These are phyloP conservation scores for Deroplatys truncata DNA, from an alignment of 2,888 invertebrate species.

Conservation along the genomic window DNA sequence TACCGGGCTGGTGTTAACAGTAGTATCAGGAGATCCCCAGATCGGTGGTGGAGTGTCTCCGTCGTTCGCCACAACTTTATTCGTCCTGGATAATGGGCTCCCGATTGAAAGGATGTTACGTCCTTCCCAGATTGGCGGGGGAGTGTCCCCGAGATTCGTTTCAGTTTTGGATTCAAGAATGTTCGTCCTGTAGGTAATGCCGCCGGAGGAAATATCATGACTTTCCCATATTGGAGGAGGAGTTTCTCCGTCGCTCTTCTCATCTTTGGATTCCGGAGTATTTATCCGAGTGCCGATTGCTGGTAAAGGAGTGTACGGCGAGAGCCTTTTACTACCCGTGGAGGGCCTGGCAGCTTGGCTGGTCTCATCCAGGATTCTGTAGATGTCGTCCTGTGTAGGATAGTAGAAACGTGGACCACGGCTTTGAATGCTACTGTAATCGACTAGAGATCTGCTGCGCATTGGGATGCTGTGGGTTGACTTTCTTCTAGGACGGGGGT, in stretches of 20 bases:
- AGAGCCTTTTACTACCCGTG: neutral
- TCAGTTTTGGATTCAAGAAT: neutral
- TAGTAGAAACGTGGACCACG: neutral
- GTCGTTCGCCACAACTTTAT: neutral
- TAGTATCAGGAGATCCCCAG: neutral
- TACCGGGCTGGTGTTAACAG: neutral
- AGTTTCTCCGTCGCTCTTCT: neutral
- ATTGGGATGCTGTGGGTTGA: neutral
- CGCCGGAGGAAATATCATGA: too few relatives aligned
- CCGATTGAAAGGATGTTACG: too few relatives aligned
- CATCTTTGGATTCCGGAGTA: neutral
- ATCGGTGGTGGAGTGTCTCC: neutral
- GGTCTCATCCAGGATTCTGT: neutral
- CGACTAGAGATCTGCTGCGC: neutral
- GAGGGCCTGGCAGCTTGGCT: neutral
- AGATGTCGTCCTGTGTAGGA: slow-evolving; percentile 1
- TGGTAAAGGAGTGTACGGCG: slow-evolving; percentile 5
- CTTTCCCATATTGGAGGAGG: neutral
- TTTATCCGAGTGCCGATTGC: neutral
- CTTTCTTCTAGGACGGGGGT: neutral
- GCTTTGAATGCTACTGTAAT: neutral
- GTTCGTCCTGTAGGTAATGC: neutral
- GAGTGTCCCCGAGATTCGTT: neutral
- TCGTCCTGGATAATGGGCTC: too few relatives aligned
- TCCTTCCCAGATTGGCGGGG: too few relatives aligned